Evolutionary conservation across 1,140 invertebrate species (phyloP), one percentile per base, ranked within the genome.

Genomic region (Octopus sinensis): DNA sequence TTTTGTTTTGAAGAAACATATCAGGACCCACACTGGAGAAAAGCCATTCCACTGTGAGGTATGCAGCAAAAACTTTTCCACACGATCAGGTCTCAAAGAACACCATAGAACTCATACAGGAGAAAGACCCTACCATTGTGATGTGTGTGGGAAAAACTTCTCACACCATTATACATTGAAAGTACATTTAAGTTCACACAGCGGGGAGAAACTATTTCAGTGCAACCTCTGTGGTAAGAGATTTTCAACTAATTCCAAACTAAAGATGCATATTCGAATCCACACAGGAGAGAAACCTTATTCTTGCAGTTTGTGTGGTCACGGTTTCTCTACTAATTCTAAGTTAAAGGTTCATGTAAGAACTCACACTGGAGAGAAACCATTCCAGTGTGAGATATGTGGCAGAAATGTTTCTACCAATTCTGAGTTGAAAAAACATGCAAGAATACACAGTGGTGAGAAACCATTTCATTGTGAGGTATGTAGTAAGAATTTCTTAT

Each of bases 181-280:
- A 87, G 93, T 95, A 17, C 94, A 95, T 86, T 94, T 95, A 93
- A 85, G 93, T 80, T 87, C 94, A 0, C 93, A 94, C 71, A 81
- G 10, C 68, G 80, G 80, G 23, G 80, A 81, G 17, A 83, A 80
- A 23, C 78, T 78, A 94, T 95, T 80, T 95, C 96, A 87, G 93
- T 93, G 53, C 93, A 92, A 94, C 4, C 93, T 96, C 75, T 97
- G 96, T 86, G 94, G 95, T 80, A 96, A 96, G 87, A 93, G 93
- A 52, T 93, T 96, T 81, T 96, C 95, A 84, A 94, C 95, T 12
- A 95, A 95, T 86, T 96, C 95, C 51, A 97, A 96, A 1, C 91
- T 98, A 56, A 98, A 96, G 43, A 97, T 97, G 90, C 96, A 98
- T 91, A 91, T 97, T 73, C 92, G 96, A 86, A 97, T 53, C 68